Base-by-base conservation (phyloP, 1,140 invertebrate species). In the Nomia melanderi region DNA sequence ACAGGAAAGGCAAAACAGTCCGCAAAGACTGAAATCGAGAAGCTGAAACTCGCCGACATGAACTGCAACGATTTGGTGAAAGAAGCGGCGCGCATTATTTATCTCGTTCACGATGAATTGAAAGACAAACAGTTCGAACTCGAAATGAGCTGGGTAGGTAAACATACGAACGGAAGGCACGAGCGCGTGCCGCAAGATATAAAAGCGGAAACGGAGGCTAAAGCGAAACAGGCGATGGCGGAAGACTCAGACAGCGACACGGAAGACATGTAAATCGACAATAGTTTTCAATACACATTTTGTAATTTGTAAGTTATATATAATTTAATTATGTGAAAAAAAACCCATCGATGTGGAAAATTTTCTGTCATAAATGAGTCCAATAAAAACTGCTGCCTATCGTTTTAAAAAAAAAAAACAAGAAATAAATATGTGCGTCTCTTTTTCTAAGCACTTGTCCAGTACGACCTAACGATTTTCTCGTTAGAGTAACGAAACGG, bases 21-120 rank as follows among this genome's bases (percentile, higher is more conserved):
- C 70, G 99, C 99, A 7, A 99, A 99, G 94, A 99, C 99, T 39
- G 99, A 99, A 94, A 99, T 99, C 89, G 99, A 99, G 93, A 99
- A 99, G 91, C 91, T 99, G 1, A 98, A 98, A 89, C 92, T 98
- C 56, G 93, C 95, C 33, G 96, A 98, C 70, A 95, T 99, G 95
- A 94, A 95, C 17, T 96, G 96, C 70, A 94, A 95, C 77, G 97
- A 99, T 71, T 93, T 99, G 33, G 95, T 98, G 0, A 98, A 98
- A 90, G 98, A 99, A 94, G 98, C 98, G 75, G 98, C 97, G 33
- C 97, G 97, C 93, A 99, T 99, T 60, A 98, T 99, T 87, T 99
- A 99, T 88, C 93, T 97, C 41, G 98, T 99, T 1, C 98, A 99
- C 88, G 99, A 99, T 93, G 98, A 99, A 90, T 93, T 99, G 0